Evolutionary conservation across 2,797 vertebrate species (phyloP).

Genomic region (Epinephelus awoara): DNA sequence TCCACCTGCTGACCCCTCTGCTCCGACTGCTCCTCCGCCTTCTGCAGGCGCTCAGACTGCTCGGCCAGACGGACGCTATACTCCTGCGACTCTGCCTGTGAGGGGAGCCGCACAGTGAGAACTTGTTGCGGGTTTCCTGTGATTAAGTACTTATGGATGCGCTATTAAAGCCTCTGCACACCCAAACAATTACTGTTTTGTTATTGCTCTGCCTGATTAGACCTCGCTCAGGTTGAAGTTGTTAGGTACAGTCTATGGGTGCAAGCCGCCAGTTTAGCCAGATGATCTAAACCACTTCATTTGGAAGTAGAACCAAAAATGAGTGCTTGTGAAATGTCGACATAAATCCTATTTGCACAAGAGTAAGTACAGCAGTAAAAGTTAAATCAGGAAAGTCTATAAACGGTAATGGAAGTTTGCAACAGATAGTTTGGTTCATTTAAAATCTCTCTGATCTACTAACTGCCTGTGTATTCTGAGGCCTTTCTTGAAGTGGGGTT

Average conservation of each 20-base stretch:
- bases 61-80: conserved; percentile 80
- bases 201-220: background rate
- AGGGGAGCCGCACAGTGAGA: conserved; percentile 11
- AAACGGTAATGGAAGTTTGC: background rate
- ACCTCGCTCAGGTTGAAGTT: background rate
- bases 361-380: background rate
- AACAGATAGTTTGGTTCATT: background rate
- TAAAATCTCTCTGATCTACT: background rate
- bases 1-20: conserved; percentile 81
- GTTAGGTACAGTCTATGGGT: no score
- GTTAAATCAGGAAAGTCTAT: background rate
- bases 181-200: background rate
- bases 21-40: conserved; percentile 72
- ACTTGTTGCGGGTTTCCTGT: background rate
- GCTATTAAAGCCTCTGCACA: background rate
- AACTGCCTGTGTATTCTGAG: background rate
- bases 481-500: no score
- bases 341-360: background rate
- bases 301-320: background rate
- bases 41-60: conserved; percentile 77
- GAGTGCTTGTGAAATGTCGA: background rate
- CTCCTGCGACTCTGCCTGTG: conserved; percentile 76
- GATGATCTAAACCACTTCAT: conserved; percentile 4
- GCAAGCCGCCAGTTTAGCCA: background rate
- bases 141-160: background rate